These are phyloP conservation scores for Leptodactylus fallax DNA, from an alignment of 2,797 vertebrate genomes.

Conservation along the genomic window DNA sequence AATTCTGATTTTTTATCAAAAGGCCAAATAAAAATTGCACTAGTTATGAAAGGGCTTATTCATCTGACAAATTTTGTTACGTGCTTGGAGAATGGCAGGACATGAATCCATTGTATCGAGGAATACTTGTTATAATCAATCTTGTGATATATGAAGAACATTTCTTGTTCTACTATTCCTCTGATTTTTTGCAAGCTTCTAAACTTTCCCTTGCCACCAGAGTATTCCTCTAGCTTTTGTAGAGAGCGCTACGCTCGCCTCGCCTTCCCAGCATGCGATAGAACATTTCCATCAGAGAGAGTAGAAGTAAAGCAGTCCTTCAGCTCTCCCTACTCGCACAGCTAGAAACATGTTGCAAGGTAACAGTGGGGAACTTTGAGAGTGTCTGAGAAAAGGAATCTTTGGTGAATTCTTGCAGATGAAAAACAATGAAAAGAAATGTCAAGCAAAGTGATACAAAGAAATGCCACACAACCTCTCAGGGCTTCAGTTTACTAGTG, in stretches of 20 bases:
- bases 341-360: slow-evolving; percentile 61
- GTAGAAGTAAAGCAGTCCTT: slow-evolving; percentile 61
- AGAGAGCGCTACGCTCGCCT: slow-evolving; percentile 50
- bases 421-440: slow-evolving; percentile 65
- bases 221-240: slow-evolving; percentile 63
- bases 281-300: slow-evolving; percentile 66
- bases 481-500: slow-evolving; percentile 23
- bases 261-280: slow-evolving; percentile 65
- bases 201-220: slow-evolving; percentile 61
- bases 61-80: slow-evolving; percentile 59
- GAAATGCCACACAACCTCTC: slow-evolving; percentile 59
- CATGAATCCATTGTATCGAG: slow-evolving; percentile 59
- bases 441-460: slow-evolving; percentile 55
- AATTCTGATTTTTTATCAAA: slow-evolving; percentile 49
- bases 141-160: slow-evolving; percentile 62
- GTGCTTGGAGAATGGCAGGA: slow-evolving; percentile 57
- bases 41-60: slow-evolving; percentile 63
- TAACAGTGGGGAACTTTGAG: slow-evolving; percentile 63
- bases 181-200: slow-evolving; percentile 59
- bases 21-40: slow-evolving; percentile 63
- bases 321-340: slow-evolving; percentile 58
- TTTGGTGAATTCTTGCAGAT: slow-evolving; percentile 66
- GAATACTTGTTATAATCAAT: slow-evolving; percentile 64
- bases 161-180: slow-evolving; percentile 63
- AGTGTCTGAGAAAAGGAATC: slow-evolving; percentile 66